Base-by-base conservation (phyloP, 2,888 invertebrate species). In the Chloroclysta siterata region DNA sequence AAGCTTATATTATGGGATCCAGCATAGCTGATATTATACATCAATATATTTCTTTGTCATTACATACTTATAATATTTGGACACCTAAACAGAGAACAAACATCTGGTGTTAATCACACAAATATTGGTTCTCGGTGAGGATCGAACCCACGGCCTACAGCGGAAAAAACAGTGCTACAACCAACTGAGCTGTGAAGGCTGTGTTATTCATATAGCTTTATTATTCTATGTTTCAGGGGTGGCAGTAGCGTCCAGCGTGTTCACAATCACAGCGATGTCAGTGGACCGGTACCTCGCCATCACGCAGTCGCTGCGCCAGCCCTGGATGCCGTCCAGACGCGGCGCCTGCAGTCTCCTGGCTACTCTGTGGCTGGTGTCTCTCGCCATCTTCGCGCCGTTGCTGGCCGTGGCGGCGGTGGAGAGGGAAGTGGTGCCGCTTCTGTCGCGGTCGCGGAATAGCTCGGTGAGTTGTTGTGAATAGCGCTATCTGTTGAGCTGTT, bases 221-320 rank as follows among this genome's bases (percentile, higher is more conserved):
- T 22, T 15, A 15, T 44, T 17, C 6, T 47, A 2, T 57, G 0
- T 89, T 72, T 0, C 88, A 96, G 96, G 96, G 59, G 95, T 96
- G 29, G 95, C 96, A n/a, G 96, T 96, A 3, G 95, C 96, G 0
- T 95, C 96, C 0, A 96, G 96, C 76, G 95, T 97, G 54, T 96
- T 96, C 82, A 97, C 97, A 0, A 96, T 97, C 73, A 95, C 96
- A 0, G 95, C 96, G 0, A 96, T 97, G 95, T 96, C 96, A 5
- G 93, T 97, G 62, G 96, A 96, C 84, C 93, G 97, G 56, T 96
- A 95, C 74, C 82, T 96, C 60, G 96, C 96, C 57, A 96, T 97
- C 78, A 94, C 96, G 33, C 95, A 95, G 79, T 96, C 96, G 0
- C 95, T 96, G 70, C 94, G 95, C 0, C 95, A 96, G 72, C 94